Evolutionary conservation across 2,797 vertebrate genomes (phyloP).

Genomic region (Chiloscyllium punctatum): DNA sequence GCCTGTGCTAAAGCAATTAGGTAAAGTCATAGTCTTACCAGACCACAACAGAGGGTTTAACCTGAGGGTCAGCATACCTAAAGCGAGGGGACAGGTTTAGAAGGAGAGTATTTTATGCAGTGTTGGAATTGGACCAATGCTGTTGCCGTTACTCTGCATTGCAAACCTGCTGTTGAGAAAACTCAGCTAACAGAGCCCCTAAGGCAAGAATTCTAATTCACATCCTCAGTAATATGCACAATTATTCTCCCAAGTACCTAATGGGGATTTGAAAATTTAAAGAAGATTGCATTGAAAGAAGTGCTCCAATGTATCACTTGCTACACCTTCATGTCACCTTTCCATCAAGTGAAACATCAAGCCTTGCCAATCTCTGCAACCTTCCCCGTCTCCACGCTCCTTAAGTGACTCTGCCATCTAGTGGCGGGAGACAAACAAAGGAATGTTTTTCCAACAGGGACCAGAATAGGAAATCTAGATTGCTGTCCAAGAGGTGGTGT

Average conservation of each 20-base stretch:
- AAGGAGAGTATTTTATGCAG: too few relatives aligned
- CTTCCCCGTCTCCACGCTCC: not conserved
- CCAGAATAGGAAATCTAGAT: not conserved
- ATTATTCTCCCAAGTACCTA: not conserved
- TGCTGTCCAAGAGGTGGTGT: not conserved
- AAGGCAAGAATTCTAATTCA: not conserved
- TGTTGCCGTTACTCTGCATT: too few relatives aligned
- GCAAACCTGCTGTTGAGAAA: too few relatives aligned
- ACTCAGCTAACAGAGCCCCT: too few relatives aligned
- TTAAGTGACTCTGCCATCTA: not conserved
- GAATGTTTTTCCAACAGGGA: not conserved
- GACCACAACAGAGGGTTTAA: too few relatives aligned
- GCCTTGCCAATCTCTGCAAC: not conserved
- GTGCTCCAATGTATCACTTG: not conserved
- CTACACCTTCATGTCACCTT: not conserved
- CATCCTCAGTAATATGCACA: not conserved
- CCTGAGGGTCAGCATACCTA: too few relatives aligned
- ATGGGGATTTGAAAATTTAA: not conserved
- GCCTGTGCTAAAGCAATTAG: too few relatives aligned
- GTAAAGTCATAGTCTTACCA: too few relatives aligned
- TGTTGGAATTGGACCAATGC: too few relatives aligned
- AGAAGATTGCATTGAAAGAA: not conserved
- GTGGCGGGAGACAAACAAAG: not conserved
- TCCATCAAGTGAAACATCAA: not conserved
- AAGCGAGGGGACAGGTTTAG: too few relatives aligned